Evolutionary conservation across 2,888 invertebrate species (phyloP).

Genomic region (Synanthedon tipuliformis): DNA sequence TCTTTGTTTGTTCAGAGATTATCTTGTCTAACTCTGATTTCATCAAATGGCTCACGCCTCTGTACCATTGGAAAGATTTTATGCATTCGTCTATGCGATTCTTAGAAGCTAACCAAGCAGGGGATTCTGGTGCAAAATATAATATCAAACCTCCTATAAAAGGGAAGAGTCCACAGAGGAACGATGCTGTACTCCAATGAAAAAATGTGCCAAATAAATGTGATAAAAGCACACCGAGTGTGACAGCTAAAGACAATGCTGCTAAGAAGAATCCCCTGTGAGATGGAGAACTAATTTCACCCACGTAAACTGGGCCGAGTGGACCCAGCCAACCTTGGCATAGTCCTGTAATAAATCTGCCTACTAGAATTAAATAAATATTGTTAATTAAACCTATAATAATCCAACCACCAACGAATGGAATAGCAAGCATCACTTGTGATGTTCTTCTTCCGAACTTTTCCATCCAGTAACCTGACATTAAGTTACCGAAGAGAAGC

Average conservation of each 20-base stretch:
- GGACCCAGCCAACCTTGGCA: conserved; percentile 72
- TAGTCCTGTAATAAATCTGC: conserved; percentile 69
- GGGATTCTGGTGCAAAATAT: conserved; percentile 75
- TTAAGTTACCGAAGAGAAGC: conserved; percentile 71
- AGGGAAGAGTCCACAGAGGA: conserved; percentile 67
- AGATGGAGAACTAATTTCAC: conserved; percentile 70
- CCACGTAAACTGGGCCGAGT: conserved; percentile 69
- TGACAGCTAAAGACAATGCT: conserved; percentile 71
- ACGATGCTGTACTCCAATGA: conserved; percentile 70
- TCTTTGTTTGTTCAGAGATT: conserved; percentile 46
- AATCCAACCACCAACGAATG: conserved; percentile 71
- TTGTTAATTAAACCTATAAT: conserved; percentile 65
- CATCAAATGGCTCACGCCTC: conserved; percentile 62
- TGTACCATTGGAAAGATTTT: conserved; percentile 70
- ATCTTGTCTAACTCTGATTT: conserved; percentile 62
- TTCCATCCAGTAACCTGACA: conserved; percentile 73
- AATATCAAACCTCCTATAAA: conserved; percentile 63
- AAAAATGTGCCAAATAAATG: conserved; percentile 75
- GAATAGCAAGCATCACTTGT: conserved; percentile 61
- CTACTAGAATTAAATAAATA: conserved; percentile 54
- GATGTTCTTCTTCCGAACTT: conserved; percentile 69
- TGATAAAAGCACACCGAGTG: conserved; percentile 73
- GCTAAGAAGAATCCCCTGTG: conserved; percentile 75
- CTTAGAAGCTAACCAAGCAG: conserved; percentile 75
- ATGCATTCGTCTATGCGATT: conserved; percentile 70